Evolutionary conservation across 2,888 invertebrate species (phyloP).

Genomic region (Opisthograptis luteolata): DNA sequence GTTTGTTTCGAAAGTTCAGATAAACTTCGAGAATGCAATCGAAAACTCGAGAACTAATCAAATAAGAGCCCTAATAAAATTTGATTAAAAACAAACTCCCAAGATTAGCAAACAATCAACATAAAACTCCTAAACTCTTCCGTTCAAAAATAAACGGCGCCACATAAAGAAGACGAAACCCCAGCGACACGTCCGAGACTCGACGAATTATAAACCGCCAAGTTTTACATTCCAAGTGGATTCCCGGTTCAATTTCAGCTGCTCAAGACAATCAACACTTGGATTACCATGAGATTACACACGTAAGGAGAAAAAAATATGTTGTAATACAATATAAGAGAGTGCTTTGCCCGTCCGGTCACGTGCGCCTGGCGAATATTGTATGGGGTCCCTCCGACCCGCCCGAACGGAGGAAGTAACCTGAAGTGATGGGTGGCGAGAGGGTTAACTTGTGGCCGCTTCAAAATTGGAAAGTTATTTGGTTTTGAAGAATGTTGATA

Average conservation of each 20-base stretch:
- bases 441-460: constrained; percentile 22
- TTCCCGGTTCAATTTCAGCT: constrained; percentile 33
- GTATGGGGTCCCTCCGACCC: constrained; percentile 25
- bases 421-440: constrained; percentile 18
- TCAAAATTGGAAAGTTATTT: constrained; percentile 2
- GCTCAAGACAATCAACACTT: constrained; percentile 39
- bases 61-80: not conserved
- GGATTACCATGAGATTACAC: constrained; percentile 42
- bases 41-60: too few relatives aligned
- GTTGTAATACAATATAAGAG: constrained; percentile 46
- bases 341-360: constrained; percentile 39
- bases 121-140: constrained; percentile 1
- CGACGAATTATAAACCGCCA: constrained; percentile 37
- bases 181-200: constrained; percentile 27
- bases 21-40: too few relatives aligned
- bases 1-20: too few relatives aligned
- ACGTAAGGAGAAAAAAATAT: constrained; percentile 42
- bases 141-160: constrained; percentile 18
- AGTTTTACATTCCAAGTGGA: constrained; percentile 40
- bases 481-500: constrained; percentile 7
- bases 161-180: constrained; percentile 23
- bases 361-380: constrained; percentile 34
- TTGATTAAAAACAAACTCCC: not conserved
- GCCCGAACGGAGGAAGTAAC: constrained; percentile 13
- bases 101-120: constrained; percentile 13